Percentiles rank a stretch among this genome's conserved stretches.
Evolutionary conservation across 2,797 vertebrate species (phyloP).

Genomic region (Arremon brunneinucha): DNA sequence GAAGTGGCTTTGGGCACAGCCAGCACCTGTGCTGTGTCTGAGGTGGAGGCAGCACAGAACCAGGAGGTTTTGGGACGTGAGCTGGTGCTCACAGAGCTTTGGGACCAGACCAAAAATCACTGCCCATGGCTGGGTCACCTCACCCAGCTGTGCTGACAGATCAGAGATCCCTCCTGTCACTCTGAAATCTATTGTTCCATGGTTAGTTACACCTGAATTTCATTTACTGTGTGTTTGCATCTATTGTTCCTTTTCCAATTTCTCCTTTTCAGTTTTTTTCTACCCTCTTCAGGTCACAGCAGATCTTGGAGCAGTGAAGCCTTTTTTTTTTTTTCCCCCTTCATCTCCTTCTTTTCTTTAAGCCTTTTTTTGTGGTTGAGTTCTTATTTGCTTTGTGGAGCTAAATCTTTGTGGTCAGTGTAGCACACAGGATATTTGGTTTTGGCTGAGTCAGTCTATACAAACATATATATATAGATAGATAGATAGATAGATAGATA

Average conservation of each 20-base stretch:
- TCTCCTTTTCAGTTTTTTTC: neutral
- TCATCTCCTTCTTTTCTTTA: neutral
- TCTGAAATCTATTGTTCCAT: neutral
- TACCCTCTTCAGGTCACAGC: neutral
- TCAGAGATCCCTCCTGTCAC: neutral
- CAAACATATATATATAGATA: accelerated
- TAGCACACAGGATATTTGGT: accelerated
- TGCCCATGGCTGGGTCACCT: neutral
- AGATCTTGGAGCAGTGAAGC: neutral
- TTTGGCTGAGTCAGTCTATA: neutral
- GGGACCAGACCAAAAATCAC: neutral
- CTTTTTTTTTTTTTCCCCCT: accelerated
- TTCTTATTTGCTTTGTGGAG: neutral
- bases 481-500: neutral
- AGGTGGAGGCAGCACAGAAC: neutral
- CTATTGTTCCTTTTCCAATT: neutral
- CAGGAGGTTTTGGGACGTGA: neutral
- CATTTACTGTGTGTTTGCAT: neutral
- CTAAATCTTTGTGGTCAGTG: neutral
- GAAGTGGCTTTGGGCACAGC: neutral
- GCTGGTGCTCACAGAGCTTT: neutral
- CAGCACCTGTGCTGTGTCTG: accelerated
- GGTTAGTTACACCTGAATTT: neutral
- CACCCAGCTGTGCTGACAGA: neutral
- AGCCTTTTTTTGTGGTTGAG: neutral